These are phyloP conservation scores for Phyllotreta cruciferae DNA, from an alignment of 2,888 invertebrate species.

Conservation along the genomic window DNA sequence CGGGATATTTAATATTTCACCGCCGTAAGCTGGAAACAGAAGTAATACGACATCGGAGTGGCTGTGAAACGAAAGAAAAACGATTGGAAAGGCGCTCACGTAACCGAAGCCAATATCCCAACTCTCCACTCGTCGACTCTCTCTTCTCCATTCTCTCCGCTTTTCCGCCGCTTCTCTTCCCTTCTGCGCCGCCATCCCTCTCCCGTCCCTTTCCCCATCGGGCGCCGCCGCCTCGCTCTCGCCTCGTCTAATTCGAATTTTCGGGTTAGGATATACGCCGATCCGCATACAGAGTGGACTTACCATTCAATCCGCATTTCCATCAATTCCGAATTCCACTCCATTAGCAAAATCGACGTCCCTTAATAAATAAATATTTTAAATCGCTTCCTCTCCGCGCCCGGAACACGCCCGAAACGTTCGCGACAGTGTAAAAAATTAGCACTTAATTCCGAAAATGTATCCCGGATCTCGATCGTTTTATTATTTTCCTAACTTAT, in stretches of 20 bases:
- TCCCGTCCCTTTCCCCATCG: neutral
- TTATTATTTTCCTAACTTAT: no score
- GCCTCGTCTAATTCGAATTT: slow-evolving; percentile 10
- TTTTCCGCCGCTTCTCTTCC: slow-evolving; percentile 26
- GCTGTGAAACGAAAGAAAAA: slow-evolving; percentile 51
- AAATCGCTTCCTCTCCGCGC: no score
- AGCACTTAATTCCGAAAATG: no score
- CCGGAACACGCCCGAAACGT: no score
- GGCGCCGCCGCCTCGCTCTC: neutral
- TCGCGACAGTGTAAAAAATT: no score
- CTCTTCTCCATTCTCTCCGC: slow-evolving; percentile 28
- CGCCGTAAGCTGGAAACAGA: slow-evolving; percentile 58
- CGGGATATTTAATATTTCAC: slow-evolving; percentile 57
- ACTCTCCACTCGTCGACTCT: slow-evolving; percentile 32
- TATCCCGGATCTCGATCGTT: no score
- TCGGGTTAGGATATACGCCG: slow-evolving; percentile 21
- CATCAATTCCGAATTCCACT: neutral
- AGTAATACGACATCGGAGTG: slow-evolving; percentile 53
- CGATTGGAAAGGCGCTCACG: slow-evolving; percentile 59
- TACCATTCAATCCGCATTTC: slow-evolving; percentile 6
- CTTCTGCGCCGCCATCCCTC: slow-evolving; percentile 8
- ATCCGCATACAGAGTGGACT: slow-evolving; percentile 33
- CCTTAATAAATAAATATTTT: no score
- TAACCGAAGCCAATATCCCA: slow-evolving; percentile 45
- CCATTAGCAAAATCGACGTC: no score